A percentile compares a stretch with the other conserved stretches of the same genome.
Evolutionary conservation across 2,113 vertebrate genomes (phyloP).

Genomic region (Rhagologus leucostigma): DNA sequence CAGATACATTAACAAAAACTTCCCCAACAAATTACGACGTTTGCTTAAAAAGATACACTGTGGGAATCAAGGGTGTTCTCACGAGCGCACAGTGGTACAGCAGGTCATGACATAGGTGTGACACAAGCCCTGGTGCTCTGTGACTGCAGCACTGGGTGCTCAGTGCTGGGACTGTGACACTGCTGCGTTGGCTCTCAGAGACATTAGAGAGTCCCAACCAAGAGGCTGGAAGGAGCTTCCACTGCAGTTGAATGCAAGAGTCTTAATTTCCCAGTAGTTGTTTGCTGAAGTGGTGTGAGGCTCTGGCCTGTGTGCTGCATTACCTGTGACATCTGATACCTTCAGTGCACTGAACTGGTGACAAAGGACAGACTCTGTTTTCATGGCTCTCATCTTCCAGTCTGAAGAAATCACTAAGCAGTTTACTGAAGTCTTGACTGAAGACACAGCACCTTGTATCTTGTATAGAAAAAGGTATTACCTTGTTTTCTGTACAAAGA

Average conservation of each 20-base stretch:
- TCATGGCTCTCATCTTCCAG: background rate
- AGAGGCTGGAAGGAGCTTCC: background rate
- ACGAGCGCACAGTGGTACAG: constrained; percentile 81
- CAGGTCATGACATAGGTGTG: constrained; percentile 80
- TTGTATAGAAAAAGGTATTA: constrained; percentile 12
- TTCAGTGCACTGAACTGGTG: constrained; percentile 36
- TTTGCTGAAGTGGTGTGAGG: background rate
- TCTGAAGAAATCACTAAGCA: background rate
- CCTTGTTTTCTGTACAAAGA: constrained; percentile 9
- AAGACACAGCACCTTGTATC: constrained; percentile 53
- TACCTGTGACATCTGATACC: background rate
- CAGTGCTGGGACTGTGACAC: background rate
- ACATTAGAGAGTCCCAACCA: background rate
- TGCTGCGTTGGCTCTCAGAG: background rate
- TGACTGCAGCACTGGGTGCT: background rate
- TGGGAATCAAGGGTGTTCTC: constrained; percentile 76
- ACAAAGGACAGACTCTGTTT: background rate
- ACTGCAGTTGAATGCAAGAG: background rate
- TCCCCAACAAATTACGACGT: constrained; percentile 83
- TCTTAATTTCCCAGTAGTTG: background rate
- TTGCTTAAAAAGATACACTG: constrained; percentile 86
- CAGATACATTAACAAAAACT: constrained; percentile 89
- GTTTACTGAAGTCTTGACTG: constrained; percentile 2
- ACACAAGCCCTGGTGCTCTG: background rate
- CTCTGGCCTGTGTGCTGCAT: background rate